Percentiles rank a stretch among this genome's conserved stretches.
Conservation (phyloP, 64 coral and sea anemone species). For the Platygyra sinensis region DNA sequence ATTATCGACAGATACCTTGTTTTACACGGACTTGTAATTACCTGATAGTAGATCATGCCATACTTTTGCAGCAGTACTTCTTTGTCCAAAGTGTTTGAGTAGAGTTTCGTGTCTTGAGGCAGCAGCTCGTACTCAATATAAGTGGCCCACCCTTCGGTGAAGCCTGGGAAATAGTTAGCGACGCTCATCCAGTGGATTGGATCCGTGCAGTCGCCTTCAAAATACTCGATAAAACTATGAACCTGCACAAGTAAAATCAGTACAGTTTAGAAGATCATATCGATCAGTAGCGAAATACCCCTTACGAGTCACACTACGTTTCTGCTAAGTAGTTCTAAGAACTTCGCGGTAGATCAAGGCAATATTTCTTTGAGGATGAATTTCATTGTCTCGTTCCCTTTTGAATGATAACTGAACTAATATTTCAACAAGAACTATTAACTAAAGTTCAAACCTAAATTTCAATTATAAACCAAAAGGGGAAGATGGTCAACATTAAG, state of each 20-base stretch:
- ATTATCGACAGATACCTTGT: too few species aligned
- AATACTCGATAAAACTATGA: slow-evolving; percentile 37
- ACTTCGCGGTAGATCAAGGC: too few species aligned
- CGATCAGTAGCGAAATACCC: background rate
- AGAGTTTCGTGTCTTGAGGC: background rate
- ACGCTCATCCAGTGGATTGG: slow-evolving; percentile 23
- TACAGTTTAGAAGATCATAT: background rate
- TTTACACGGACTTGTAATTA: background rate
- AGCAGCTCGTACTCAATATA: slow-evolving; percentile 6
- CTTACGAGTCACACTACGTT: background rate
- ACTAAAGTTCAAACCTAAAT: too few species aligned
- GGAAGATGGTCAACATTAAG: too few species aligned
- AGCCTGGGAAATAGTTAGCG: background rate
- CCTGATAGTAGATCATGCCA: slow-evolving; percentile 44
- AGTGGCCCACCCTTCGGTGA: slow-evolving; percentile 34
- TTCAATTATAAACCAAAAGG: too few species aligned
- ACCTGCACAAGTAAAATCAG: background rate
- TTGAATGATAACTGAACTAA: too few species aligned
- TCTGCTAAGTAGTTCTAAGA: too few species aligned
- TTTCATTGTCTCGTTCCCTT: too few species aligned
- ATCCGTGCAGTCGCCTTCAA: slow-evolving; percentile 21
- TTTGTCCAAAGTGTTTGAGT: background rate
- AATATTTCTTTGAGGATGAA: too few species aligned
- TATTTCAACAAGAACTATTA: too few species aligned
- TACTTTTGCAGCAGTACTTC: slow-evolving; percentile 20